These are phyloP conservation scores for Lycocerus yunnanus DNA, from an alignment of 2,888 invertebrate species.

Conservation along the genomic window DNA sequence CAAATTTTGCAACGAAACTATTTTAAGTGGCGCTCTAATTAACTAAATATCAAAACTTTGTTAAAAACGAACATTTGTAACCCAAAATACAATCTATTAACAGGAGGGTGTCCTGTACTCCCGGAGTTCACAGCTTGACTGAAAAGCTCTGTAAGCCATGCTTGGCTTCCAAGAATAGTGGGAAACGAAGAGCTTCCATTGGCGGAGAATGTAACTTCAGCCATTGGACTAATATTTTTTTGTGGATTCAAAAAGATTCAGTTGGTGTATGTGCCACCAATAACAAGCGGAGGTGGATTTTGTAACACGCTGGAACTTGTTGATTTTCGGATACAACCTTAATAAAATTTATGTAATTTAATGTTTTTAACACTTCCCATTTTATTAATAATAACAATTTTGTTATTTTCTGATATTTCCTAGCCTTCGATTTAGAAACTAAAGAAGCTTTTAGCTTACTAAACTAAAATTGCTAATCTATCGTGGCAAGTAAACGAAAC, in stretches of 20 bases:
- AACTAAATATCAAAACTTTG: not conserved
- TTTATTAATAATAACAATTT: not conserved
- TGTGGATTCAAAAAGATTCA: constrained; percentile 43
- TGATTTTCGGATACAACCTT: constrained; percentile 38
- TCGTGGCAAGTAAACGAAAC: not conserved
- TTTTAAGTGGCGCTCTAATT: not conserved
- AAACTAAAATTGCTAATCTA: too few species aligned
- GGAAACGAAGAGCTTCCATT: constrained; percentile 38
- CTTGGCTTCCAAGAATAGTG: constrained; percentile 38
- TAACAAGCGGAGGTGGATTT: constrained; percentile 46
- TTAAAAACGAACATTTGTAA: not conserved
- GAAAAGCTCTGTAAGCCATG: constrained; percentile 49
- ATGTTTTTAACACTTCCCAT: not conserved
- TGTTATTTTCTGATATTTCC: not conserved
- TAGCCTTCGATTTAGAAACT: not conserved
- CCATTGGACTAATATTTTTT: constrained; percentile 47
- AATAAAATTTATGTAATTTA: not conserved
- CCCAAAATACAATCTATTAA: constrained; percentile 6
- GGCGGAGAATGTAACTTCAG: constrained; percentile 38
- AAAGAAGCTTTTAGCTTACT: not conserved
- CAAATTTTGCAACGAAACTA: not conserved
- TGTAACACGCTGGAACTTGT: constrained; percentile 46
- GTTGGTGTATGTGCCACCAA: constrained; percentile 47
- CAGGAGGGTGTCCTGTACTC: constrained; percentile 42
- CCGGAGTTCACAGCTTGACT: constrained; percentile 57